A percentile compares a stretch with the other conserved stretches of the same genome.
Conservation (phyloP, 2,113 vertebrate species). For the Sapayoa aenigma region DNA sequence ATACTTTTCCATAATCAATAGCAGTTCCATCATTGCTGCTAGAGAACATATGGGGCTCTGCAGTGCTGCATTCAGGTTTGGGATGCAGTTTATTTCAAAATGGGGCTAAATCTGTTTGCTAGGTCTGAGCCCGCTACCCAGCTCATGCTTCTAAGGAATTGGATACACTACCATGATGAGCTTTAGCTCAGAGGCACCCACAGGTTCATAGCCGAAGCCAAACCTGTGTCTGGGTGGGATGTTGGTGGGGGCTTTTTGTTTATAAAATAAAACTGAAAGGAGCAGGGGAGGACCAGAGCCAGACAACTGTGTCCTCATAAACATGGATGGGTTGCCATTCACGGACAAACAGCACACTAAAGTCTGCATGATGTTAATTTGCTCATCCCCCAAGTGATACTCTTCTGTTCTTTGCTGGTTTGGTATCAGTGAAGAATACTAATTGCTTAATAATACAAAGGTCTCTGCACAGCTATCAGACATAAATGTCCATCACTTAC, state of each 20-base stretch:
- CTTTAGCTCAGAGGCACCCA: neutral
- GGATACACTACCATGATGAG: neutral
- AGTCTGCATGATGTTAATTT: neutral
- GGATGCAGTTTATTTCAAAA: neutral
- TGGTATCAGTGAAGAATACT: neutral
- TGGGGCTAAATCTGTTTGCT: neutral
- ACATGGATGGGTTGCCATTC: neutral
- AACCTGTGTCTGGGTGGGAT: neutral
- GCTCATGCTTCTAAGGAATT: neutral
- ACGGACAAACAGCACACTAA: neutral
- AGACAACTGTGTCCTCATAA: neutral
- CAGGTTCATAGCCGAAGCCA: neutral
- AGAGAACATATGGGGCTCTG: neutral
- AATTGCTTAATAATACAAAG: neutral
- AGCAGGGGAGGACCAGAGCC: neutral
- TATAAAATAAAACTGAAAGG: neutral
- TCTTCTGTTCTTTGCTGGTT: neutral
- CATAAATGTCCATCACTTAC: neutral
- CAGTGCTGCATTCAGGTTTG: neutral
- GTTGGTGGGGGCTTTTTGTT: rapidly evolving
- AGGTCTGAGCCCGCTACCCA: neutral
- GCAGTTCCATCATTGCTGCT: neutral
- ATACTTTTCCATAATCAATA: neutral
- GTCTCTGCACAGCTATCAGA: neutral
- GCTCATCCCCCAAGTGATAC: neutral